Percentiles rank a stretch among this genome's conserved stretches.
Conservation (phyloP, 2,888 invertebrate genomes). For the Lasiommata megera region DNA sequence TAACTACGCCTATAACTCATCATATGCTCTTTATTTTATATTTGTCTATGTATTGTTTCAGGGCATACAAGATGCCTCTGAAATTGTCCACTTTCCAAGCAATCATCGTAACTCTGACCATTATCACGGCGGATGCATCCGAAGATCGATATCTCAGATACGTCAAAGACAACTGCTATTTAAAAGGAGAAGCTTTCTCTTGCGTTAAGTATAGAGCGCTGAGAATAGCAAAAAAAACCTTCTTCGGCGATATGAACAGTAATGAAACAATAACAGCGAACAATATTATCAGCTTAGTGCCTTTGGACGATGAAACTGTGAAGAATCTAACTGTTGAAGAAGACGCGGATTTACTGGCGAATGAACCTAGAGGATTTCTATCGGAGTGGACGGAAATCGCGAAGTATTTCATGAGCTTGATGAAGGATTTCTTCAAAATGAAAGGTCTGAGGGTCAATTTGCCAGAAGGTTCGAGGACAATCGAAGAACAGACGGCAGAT, state of each 20-base stretch:
- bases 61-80: constrained; percentile 24
- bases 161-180: constrained; percentile 69
- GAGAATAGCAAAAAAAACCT: constrained; percentile 64
- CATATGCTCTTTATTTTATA: no score
- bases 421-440: constrained; percentile 67
- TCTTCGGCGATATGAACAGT: constrained; percentile 58
- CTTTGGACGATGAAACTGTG: constrained; percentile 58
- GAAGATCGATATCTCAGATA: constrained; percentile 68
- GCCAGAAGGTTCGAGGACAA: constrained; percentile 69
- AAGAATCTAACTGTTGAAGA: constrained; percentile 48
- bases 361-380: constrained; percentile 58
- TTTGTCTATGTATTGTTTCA: constrained; percentile 16
- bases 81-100: constrained; percentile 18
- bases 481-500: constrained; percentile 58
- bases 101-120: constrained; percentile 11
- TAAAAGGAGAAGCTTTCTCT: constrained; percentile 63
- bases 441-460: constrained; percentile 66
- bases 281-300: constrained; percentile 62
- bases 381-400: constrained; percentile 73
- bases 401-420: constrained; percentile 64
- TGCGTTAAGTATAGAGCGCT: constrained; percentile 72
- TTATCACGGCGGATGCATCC: constrained; percentile 22
- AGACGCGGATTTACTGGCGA: constrained; percentile 39
- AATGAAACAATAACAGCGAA: constrained; percentile 66
- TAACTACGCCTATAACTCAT: no score